Evolutionary conservation across 1,140 invertebrate genomes (phyloP), one percentile per base, ranked within the genome.

Genomic region (Eufriesea mexicana): DNA sequence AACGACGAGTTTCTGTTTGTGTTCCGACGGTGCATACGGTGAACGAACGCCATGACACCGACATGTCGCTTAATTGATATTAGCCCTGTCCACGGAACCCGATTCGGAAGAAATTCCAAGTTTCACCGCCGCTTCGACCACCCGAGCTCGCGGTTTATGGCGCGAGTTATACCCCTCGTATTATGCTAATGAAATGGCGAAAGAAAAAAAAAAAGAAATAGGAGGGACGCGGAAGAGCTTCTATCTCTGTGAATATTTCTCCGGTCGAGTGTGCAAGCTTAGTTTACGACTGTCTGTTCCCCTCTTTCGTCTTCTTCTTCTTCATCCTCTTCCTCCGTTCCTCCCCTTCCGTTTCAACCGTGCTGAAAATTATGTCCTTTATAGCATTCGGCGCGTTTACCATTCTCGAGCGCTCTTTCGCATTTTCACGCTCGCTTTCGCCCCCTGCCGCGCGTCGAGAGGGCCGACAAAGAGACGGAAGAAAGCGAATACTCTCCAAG

Each of bases 341-440:
- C 14, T 23, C 1, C 16, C 10, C 12, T n/a, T 55, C 16, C 54
- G 42, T 77, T 25, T 54, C n/a, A 49, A 49, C 79, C 23, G 25
- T 18, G 51, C 42, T 51, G 72, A 54, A 82, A 75, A 67, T 82
- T 75, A 76, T 74, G 51, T 35, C 62, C 23, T 18, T 76, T 84
- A 81, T 73, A 78, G 67, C 72, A 79, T 87, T 78, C 70, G 16
- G 9, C 72, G 68, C 68, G 45, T 80, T 86, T 84, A 64, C 49
- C 73, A 75, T 66, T 84, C 79, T 74, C 68, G 62, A 81, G 57
- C 73, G 57, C 54, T 61, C 64, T 45, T 70, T 57, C 20, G 57
- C 67, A 72, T 72, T 84, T 81, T 86, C 76, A 61, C 59, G 80
- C 71, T 79, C 64, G 73, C 68, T 86, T 83, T 74, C 35, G 9